These are phyloP conservation scores for Clepsis dumicolana DNA, from an alignment of 2,888 invertebrate species.

Conservation along the genomic window DNA sequence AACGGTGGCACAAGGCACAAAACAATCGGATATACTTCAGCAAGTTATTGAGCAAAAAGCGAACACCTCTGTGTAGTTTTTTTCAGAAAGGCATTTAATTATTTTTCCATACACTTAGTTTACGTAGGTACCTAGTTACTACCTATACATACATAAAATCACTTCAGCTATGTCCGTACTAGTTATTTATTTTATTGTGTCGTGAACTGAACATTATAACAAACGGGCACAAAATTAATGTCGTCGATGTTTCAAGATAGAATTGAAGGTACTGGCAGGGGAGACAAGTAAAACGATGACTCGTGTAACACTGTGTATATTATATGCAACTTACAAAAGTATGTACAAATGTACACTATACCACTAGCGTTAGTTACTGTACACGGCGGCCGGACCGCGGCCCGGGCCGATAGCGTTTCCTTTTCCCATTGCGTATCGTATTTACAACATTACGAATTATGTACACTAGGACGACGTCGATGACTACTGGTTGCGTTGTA, in stretches of 20 bases:
- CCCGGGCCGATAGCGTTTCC: slow-evolving; percentile 34
- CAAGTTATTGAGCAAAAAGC: too few relatives aligned
- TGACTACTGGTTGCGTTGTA: slow-evolving; percentile 27
- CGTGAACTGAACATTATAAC: too few relatives aligned
- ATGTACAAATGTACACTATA: slow-evolving; percentile 56
- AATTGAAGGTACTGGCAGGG: background rate
- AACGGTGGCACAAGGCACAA: too few relatives aligned
- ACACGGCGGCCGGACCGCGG: slow-evolving; percentile 35
- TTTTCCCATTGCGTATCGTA: slow-evolving; percentile 40
- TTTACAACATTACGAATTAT: slow-evolving; percentile 27
- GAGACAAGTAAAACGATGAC: slow-evolving; percentile 37
- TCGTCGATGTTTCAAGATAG: background rate
- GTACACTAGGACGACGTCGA: slow-evolving; percentile 33
- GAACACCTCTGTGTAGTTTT: too few relatives aligned
- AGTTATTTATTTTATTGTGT: too few relatives aligned
- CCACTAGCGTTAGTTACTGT: slow-evolving; percentile 29
- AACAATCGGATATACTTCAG: too few relatives aligned
- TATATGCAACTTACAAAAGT: slow-evolving; percentile 60
- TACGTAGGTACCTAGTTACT: too few relatives aligned
- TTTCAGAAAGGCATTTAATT: too few relatives aligned
- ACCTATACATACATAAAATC: too few relatives aligned
- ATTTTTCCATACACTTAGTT: too few relatives aligned
- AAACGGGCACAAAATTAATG: too few relatives aligned
- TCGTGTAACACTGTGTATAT: slow-evolving; percentile 53
- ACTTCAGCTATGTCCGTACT: too few relatives aligned